Percentiles rank a stretch among this genome's conserved stretches.
These are phyloP conservation scores for Chlamydotis undulata DNA, from an alignment of 2,113 vertebrate species.

Conservation along the genomic window DNA sequence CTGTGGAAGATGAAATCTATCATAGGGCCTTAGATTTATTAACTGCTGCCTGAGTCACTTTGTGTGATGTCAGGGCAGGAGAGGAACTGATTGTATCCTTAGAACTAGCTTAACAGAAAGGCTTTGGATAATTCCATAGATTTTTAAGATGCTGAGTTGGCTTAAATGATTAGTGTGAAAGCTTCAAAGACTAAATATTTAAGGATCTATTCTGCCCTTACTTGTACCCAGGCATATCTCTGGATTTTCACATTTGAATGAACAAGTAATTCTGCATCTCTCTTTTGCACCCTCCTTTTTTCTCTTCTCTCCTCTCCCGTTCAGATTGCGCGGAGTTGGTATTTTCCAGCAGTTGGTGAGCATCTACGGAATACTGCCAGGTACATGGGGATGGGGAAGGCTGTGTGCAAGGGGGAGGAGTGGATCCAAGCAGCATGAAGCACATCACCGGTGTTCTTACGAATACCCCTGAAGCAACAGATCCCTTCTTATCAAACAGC, in stretches of 20 bases:
- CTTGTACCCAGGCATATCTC: background rate
- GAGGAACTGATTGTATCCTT: background rate
- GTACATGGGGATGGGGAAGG: background rate
- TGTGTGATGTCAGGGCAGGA: background rate
- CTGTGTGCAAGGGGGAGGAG: background rate
- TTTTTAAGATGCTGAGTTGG: conserved; percentile 31
- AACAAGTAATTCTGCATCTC: background rate
- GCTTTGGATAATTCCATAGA: background rate
- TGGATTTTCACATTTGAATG: conserved; percentile 42
- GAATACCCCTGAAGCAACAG: background rate
- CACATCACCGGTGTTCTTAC: background rate
- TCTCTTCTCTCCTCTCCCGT: background rate
- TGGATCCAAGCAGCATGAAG: accelerated
- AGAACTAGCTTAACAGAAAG: conserved; percentile 19
- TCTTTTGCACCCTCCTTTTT: background rate
- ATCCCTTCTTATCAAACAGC: background rate
- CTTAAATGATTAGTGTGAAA: conserved; percentile 56
- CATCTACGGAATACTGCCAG: background rate
- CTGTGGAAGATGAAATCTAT: conserved; percentile 36
- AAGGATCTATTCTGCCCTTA: background rate
- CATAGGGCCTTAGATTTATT: conserved; percentile 53
- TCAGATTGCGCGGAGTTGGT: background rate
- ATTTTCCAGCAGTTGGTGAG: background rate
- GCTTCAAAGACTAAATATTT: conserved; percentile 25
- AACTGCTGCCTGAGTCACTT: conserved; percentile 27